A percentile compares a stretch with the other conserved stretches of the same genome.
Evolutionary conservation across 2,888 invertebrate genomes (phyloP).

Genomic region (Ormyrus rosae): DNA sequence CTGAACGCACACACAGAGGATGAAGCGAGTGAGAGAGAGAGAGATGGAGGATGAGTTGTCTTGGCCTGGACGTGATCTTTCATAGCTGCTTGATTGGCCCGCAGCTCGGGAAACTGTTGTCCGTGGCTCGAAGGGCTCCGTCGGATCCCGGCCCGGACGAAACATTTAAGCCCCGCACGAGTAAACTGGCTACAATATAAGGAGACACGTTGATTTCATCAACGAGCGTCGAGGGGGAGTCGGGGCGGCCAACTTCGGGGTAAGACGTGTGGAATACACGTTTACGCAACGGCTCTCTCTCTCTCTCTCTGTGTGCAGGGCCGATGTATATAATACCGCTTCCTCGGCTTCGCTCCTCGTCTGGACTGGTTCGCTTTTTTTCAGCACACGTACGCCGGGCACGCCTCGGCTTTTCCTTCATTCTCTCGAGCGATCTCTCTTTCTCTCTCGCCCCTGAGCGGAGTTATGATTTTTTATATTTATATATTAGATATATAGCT

Average conservation of each 20-base stretch:
- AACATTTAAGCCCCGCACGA: slow-evolving; percentile 68
- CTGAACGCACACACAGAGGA: slow-evolving; percentile 19
- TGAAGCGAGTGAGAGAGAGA: neutral
- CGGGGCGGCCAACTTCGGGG: neutral
- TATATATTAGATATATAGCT: slow-evolving; percentile 1
- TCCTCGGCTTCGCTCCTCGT: neutral
- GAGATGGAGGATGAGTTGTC: slow-evolving; percentile 45
- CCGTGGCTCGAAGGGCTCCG: slow-evolving; percentile 52
- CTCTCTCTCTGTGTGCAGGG: neutral
- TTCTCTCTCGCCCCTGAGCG: neutral
- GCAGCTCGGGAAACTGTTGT: slow-evolving; percentile 67
- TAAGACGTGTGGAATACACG: neutral
- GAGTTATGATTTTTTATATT: slow-evolving; percentile 47
- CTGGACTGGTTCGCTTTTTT: slow-evolving; percentile 20
- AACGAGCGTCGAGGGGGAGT: slow-evolving; percentile 57
- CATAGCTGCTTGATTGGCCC: slow-evolving; percentile 74
- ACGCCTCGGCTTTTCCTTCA: slow-evolving; percentile 29
- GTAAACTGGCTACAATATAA: slow-evolving; percentile 73
- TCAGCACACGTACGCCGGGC: slow-evolving; percentile 43
- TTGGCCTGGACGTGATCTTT: slow-evolving; percentile 74
- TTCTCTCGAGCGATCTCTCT: slow-evolving; percentile 9
- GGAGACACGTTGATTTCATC: slow-evolving; percentile 75
- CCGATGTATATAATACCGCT: neutral
- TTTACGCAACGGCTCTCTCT: neutral
- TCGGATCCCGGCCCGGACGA: slow-evolving; percentile 65